phyloP scores from a whole-genome alignment of 2,797 vertebrate genomes.

The Sebastes hubbsi region DNA sequence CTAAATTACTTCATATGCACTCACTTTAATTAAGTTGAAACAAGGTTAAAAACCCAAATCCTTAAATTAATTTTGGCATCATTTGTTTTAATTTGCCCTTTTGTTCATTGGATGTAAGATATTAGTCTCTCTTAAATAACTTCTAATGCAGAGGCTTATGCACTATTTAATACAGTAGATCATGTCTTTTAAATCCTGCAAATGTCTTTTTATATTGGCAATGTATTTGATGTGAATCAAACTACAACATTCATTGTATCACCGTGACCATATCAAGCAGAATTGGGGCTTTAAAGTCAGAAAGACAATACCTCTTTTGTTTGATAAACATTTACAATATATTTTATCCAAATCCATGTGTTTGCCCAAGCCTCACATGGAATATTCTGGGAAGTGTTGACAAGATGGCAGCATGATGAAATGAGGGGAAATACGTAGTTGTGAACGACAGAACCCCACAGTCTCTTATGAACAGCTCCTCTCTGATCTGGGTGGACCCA shows the following conservation, averaged over 20 bases:
- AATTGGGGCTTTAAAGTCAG: neutral
- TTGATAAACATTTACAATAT: slow-evolving; percentile 8
- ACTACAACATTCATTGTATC: neutral
- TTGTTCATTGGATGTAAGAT: slow-evolving; percentile 2
- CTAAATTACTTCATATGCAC: neutral
- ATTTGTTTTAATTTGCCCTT: slow-evolving; percentile 15
- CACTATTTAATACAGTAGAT: neutral
- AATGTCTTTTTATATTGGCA: neutral
- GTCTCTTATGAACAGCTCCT: slow-evolving; percentile 82
- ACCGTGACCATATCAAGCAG: neutral
- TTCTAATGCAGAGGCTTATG: neutral
- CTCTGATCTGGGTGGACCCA: slow-evolving; percentile 69
- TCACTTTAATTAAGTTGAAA: neutral
- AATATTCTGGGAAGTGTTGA: slow-evolving; percentile 34
- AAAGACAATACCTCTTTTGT: neutral
- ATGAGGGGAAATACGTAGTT: slow-evolving; percentile 74
- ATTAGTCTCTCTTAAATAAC: neutral
- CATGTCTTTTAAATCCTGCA: neutral
- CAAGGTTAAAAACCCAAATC: slow-evolving; percentile 24
- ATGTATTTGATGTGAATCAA: neutral
- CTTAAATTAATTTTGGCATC: neutral
- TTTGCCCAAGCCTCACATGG: slow-evolving; percentile 46
- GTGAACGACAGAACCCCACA: slow-evolving; percentile 85
- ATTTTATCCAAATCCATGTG: slow-evolving; percentile 27
- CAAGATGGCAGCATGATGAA: slow-evolving; percentile 71